Evolutionary conservation across 2,888 invertebrate genomes (phyloP).

Genomic region (Monochamus alternatus): DNA sequence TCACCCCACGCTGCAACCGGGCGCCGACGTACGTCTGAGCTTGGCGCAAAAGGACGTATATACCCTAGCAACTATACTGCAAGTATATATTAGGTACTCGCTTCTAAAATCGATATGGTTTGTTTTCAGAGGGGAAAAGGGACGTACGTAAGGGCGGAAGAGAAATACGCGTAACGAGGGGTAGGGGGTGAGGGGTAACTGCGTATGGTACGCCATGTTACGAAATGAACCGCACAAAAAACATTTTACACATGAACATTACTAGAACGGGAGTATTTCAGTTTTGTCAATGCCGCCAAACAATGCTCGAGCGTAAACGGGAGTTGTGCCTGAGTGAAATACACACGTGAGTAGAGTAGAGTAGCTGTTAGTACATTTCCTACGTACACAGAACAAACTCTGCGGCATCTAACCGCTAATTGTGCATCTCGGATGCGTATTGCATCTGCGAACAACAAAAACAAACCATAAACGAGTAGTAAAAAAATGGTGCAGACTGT

Average conservation of each 20-base stretch:
- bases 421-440: slow-evolving; percentile 4
- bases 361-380: not conserved
- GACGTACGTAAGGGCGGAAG: slow-evolving; percentile 65
- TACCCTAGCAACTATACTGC: slow-evolving; percentile 64
- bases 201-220: slow-evolving; percentile 70
- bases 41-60: slow-evolving; percentile 58
- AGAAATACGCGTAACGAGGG: slow-evolving; percentile 62
- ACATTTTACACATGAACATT: slow-evolving; percentile 68
- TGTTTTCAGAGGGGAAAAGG: slow-evolving; percentile 67
- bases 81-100: slow-evolving; percentile 69
- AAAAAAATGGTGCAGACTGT: slow-evolving; percentile 18
- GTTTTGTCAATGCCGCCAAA: slow-evolving; percentile 65
- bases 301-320: slow-evolving; percentile 26
- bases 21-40: slow-evolving; percentile 59
- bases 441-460: slow-evolving; percentile 28
- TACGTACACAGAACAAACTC: not conserved
- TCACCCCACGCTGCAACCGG: slow-evolving; percentile 33
- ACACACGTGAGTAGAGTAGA: slow-evolving; percentile 30
- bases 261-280: slow-evolving; percentile 54
- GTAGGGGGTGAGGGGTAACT: slow-evolving; percentile 61
- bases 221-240: slow-evolving; percentile 67
- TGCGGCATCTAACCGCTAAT: not conserved
- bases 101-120: slow-evolving; percentile 72
- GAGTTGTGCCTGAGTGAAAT: slow-evolving; percentile 22
- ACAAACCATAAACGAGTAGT: slow-evolving; percentile 38